A percentile compares a stretch with the other conserved stretches of the same genome.
phyloP scores from a whole-genome alignment of 2,113 vertebrate genomes.

The Ancistrus triradiatus region DNA sequence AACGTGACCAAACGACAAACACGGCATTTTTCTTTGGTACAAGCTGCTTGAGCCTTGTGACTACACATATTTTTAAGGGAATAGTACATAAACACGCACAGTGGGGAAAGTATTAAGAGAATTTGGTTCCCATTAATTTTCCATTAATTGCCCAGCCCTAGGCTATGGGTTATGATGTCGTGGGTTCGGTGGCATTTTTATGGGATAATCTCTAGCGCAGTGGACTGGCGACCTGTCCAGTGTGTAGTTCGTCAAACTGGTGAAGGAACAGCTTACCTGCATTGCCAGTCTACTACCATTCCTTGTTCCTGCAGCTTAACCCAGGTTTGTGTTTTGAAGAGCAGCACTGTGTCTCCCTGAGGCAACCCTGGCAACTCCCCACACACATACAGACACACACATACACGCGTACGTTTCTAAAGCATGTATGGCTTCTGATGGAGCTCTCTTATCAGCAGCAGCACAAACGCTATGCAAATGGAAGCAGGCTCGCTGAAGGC shows the following conservation, averaged over 20 bases:
- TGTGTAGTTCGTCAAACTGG: constrained; percentile 52
- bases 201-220: too few species aligned
- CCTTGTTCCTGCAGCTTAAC: constrained; percentile 68
- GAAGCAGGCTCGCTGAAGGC: constrained; percentile 68
- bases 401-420: constrained; percentile 63
- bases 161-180: too few species aligned
- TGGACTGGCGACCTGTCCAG: too few species aligned
- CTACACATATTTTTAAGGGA: too few species aligned
- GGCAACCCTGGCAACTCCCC: constrained; percentile 68
- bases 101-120: too few species aligned
- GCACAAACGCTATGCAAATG: constrained; percentile 76
- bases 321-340: constrained; percentile 76
- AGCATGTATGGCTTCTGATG: constrained; percentile 71
- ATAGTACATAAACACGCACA: too few species aligned
- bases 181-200: too few species aligned
- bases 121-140: too few species aligned
- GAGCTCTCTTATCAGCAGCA: constrained; percentile 67
- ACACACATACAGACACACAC: constrained; percentile 1
- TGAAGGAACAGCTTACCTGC: constrained; percentile 73
- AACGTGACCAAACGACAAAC: too few species aligned
- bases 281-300: constrained; percentile 70
- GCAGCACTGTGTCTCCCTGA: constrained; percentile 66
- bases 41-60: too few species aligned
- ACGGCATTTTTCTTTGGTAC: too few species aligned
- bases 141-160: too few species aligned